Evolutionary conservation across 2,113 vertebrate genomes (phyloP).

Genomic region (Spizaetus ornatus): DNA sequence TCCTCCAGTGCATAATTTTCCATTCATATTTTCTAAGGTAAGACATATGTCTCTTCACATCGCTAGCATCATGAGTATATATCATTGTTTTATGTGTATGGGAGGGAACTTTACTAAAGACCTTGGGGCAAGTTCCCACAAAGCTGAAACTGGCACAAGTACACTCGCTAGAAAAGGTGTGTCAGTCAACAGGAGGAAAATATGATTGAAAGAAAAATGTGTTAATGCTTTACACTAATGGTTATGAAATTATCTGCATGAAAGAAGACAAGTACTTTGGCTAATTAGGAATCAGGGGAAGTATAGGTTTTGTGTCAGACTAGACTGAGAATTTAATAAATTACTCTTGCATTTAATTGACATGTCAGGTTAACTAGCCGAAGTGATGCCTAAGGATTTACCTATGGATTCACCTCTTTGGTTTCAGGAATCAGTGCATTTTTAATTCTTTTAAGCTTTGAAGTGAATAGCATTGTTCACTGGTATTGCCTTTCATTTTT

Average conservation of each 20-base stretch:
- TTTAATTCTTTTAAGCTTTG: slow-evolving; percentile 1
- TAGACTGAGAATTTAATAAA: slow-evolving; percentile 32
- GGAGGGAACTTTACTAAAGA: slow-evolving; percentile 27
- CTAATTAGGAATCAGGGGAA: slow-evolving; percentile 53
- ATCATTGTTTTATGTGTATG: not conserved
- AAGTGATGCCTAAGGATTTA: slow-evolving; percentile 14
- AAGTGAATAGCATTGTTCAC: not conserved
- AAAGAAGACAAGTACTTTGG: slow-evolving; percentile 46
- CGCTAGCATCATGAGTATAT: slow-evolving; percentile 2
- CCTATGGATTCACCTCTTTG: not conserved
- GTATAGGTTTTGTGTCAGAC: slow-evolving; percentile 25
- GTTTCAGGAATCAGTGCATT: slow-evolving; percentile 1
- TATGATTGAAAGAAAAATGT: slow-evolving; percentile 52
- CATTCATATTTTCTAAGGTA: slow-evolving; percentile 40
- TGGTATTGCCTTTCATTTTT: not conserved
- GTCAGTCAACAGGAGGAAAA: slow-evolving; percentile 51
- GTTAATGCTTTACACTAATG: slow-evolving; percentile 40
- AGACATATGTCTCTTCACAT: not conserved
- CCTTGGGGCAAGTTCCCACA: slow-evolving; percentile 59
- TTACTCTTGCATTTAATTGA: slow-evolving; percentile 33
- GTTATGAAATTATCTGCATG: slow-evolving; percentile 50
- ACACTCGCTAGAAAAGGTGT: slow-evolving; percentile 28
- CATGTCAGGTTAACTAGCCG: not conserved
- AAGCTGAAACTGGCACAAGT: slow-evolving; percentile 52
- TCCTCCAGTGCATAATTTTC: slow-evolving; percentile 3